phyloP scores from a whole-genome alignment of 2,888 invertebrate genomes.

The Caenorhabditis imperialis region DNA sequence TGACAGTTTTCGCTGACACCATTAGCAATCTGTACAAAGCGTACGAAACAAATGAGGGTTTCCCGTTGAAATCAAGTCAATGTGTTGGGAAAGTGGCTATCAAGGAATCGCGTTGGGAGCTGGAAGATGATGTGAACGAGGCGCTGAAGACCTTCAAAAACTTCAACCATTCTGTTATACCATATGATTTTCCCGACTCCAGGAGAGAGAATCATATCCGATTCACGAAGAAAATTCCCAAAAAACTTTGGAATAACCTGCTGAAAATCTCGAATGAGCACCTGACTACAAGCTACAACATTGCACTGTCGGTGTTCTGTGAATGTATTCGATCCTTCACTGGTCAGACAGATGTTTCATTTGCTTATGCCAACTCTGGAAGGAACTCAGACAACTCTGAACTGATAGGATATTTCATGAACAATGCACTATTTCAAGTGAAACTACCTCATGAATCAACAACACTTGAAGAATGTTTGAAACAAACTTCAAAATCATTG shows the following conservation, averaged over 20 bases:
- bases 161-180: conserved; percentile 19
- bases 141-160: conserved; percentile 6
- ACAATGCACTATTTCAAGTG: conserved; percentile 60
- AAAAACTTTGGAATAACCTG: conserved; percentile 19
- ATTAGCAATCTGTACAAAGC: conserved; percentile 37
- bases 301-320: conserved; percentile 21
- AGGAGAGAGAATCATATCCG: conserved; percentile 13
- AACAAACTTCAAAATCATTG: conserved; percentile 36
- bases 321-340: conserved; percentile 24
- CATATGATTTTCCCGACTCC: conserved; percentile 12
- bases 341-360: conserved; percentile 18
- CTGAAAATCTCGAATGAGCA: background rate
- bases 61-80: conserved; percentile 22
- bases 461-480: conserved; percentile 18
- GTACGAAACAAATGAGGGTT: background rate
- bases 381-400: conserved; percentile 56
- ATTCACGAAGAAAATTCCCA: conserved; percentile 15
- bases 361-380: conserved; percentile 70
- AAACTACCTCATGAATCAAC: background rate
- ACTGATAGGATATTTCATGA: conserved; percentile 75
- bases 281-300: conserved; percentile 14
- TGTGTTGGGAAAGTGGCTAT: conserved; percentile 14
- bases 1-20: conserved; percentile 70
- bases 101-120: background rate
- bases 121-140: background rate